A percentile compares a stretch with the other conserved stretches of the same genome.
Conservation (phyloP, 2,888 invertebrate genomes). For the Parnassius apollo region DNA sequence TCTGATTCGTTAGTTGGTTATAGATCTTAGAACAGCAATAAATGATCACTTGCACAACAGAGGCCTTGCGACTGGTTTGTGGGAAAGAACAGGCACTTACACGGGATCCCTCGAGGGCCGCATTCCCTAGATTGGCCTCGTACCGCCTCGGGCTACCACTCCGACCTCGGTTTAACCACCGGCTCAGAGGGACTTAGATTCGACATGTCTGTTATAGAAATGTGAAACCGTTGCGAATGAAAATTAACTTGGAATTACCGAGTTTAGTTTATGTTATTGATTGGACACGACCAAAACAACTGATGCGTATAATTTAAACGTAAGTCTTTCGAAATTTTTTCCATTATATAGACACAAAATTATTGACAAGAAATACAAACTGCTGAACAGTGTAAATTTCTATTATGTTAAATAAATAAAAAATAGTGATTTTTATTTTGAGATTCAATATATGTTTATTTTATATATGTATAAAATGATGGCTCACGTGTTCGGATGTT, state of each 20-base stretch:
- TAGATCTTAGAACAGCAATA: slow-evolving; percentile 10
- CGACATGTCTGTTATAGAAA: slow-evolving; percentile 12
- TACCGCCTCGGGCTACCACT: slow-evolving; percentile 54
- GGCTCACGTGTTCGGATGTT: no score
- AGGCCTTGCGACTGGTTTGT: slow-evolving; percentile 42
- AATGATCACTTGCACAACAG: slow-evolving; percentile 20
- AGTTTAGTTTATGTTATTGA: slow-evolving; percentile 1
- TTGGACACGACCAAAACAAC: not conserved
- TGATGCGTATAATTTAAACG: no score
- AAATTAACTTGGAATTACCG: slow-evolving; percentile 1
- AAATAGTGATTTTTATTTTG: no score
- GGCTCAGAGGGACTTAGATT: slow-evolving; percentile 36
- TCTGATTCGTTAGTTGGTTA: slow-evolving; percentile 26
- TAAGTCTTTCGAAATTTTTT: no score
- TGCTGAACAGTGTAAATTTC: no score
- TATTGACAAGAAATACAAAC: no score
- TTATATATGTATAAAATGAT: no score
- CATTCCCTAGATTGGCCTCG: slow-evolving; percentile 59
- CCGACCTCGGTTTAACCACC: slow-evolving; percentile 58
- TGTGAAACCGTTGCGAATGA: slow-evolving; percentile 5
- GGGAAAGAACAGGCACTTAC: slow-evolving; percentile 60
- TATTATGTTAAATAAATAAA: no score
- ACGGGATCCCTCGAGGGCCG: slow-evolving; percentile 61
- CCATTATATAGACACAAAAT: no score
- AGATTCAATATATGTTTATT: no score